phyloP scores from a whole-genome alignment of 2,113 vertebrate species.

The Amia ocellicauda region DNA sequence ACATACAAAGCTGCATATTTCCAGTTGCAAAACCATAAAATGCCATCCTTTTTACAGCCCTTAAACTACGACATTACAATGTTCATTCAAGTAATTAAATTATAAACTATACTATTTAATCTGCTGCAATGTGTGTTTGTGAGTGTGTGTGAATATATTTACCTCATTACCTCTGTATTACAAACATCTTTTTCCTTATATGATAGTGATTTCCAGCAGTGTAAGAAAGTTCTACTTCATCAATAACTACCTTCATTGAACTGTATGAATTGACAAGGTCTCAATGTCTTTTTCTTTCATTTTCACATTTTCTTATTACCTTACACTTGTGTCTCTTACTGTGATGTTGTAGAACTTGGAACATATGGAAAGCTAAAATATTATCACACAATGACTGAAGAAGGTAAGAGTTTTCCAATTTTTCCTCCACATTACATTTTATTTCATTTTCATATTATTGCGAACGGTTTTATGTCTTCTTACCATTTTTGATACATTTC shows the following conservation, averaged over 20 bases:
- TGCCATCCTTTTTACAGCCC: too few species aligned
- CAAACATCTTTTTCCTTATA: constrained; percentile 50
- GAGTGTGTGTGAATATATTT: too few species aligned
- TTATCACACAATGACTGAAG: constrained; percentile 99
- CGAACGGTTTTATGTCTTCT: constrained; percentile 43
- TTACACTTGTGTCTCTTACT: constrained; percentile 95
- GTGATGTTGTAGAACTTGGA: constrained; percentile 97
- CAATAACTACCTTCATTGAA: too few species aligned
- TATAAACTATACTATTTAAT: too few species aligned
- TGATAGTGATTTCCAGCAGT: constrained; percentile 40
- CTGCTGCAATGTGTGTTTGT: too few species aligned
- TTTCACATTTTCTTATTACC: constrained; percentile 73
- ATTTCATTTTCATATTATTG: constrained; percentile 19
- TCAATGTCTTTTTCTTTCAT: constrained; percentile 47
- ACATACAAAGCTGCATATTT: too few species aligned
- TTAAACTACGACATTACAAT: too few species aligned
- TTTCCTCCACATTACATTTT: constrained; percentile 62
- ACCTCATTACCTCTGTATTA: too few species aligned
- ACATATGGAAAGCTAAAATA: constrained; percentile 99
- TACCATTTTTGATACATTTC: constrained; percentile 43
- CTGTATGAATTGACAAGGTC: constrained; percentile 42
- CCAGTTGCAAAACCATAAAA: too few species aligned
- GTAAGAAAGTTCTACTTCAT: constrained; percentile 26
- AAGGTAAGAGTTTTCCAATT: constrained; percentile 94
- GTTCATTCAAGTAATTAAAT: too few species aligned